Percentiles rank a stretch among this genome's conserved stretches.
These are phyloP conservation scores for Noctua janthina DNA, from an alignment of 2,888 invertebrate species.

Conservation along the genomic window DNA sequence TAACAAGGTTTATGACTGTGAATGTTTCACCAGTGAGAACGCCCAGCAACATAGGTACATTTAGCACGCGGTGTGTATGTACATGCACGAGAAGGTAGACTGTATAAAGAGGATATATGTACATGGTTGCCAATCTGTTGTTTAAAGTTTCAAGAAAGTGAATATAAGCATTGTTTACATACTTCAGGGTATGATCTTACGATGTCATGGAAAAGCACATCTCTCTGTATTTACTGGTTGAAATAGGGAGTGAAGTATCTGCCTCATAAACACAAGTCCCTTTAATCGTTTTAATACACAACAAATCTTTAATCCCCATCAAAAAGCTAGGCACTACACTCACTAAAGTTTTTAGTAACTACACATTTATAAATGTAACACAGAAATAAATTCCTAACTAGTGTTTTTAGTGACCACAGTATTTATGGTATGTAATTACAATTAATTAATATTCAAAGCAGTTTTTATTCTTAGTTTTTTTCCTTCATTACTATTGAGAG, in stretches of 20 bases:
- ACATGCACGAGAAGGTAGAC: background rate
- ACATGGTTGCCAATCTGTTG: background rate
- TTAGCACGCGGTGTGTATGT: background rate
- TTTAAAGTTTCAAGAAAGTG: background rate
- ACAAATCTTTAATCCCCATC: background rate
- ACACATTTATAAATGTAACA: background rate
- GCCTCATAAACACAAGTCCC: background rate
- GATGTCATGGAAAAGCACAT: background rate
- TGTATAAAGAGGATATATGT: background rate
- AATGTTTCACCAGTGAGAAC: background rate
- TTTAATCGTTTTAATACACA: background rate
- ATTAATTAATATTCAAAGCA: background rate
- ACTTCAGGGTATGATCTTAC: background rate
- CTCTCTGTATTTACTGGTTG: background rate
- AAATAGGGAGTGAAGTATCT: background rate
- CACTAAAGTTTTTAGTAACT: background rate
- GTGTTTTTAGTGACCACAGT: conserved; percentile 22
- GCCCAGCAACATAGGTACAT: background rate
- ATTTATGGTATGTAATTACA: background rate
- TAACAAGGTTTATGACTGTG: background rate
- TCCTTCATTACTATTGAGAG: background rate
- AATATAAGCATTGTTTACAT: background rate
- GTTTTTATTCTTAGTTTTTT: conserved; percentile 25
- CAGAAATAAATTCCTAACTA: background rate
- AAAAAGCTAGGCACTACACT: background rate